These are phyloP conservation scores for Slavum lentiscoides DNA, from an alignment of 2,888 invertebrate genomes.

Conservation along the genomic window DNA sequence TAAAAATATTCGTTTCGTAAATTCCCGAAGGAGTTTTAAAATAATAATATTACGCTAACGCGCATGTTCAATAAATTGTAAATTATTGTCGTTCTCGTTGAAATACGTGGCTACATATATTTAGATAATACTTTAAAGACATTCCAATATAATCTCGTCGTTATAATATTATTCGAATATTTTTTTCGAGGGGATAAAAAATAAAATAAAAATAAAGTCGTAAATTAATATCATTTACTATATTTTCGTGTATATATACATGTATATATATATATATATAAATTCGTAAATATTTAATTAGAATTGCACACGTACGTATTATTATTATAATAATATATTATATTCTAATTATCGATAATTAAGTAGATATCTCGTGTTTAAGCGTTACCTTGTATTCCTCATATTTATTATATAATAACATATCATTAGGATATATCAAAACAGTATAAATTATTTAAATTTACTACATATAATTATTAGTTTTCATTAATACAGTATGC, in stretches of 20 bases:
- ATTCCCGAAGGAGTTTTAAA: too few species aligned
- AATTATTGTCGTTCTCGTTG: neutral
- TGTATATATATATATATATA: too few species aligned
- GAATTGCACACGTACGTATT: neutral
- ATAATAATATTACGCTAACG: too few species aligned
- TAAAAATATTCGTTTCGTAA: too few species aligned
- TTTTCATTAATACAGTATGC: constrained; percentile 10
- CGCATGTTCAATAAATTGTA: neutral
- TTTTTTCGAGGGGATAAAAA: neutral
- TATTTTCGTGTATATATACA: neutral
- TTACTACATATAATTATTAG: constrained; percentile 4
- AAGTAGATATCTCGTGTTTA: neutral
- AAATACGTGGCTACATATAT: neutral
- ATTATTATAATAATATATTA: neutral
- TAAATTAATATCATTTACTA: neutral
- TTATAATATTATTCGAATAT: constrained; percentile 20
- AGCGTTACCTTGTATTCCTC: neutral
- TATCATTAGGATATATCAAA: neutral
- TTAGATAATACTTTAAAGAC: neutral
- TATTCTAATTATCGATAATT: constrained; percentile 23
- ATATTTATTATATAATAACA: neutral
- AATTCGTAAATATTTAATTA: constrained; percentile 5
- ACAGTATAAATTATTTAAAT: constrained; percentile 18
- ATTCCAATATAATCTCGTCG: neutral
- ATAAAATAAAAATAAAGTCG: neutral